Percentiles rank a stretch among this genome's conserved stretches.
phyloP scores from a whole-genome alignment of 2,113 vertebrate genomes.

The Pelusios castaneus region DNA sequence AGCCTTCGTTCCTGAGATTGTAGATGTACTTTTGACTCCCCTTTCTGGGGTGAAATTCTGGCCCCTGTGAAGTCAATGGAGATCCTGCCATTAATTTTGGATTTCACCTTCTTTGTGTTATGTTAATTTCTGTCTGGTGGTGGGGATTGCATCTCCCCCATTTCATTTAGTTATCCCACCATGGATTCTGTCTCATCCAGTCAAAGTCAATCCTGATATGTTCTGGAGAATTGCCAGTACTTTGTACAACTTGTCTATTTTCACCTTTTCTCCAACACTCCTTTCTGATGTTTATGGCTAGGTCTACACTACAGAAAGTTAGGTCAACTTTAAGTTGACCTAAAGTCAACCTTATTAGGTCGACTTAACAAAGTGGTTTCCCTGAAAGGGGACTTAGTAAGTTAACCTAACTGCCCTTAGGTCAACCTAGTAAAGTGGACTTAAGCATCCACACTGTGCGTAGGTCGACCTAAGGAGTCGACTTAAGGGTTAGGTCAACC shows the following conservation, averaged over 20 bases:
- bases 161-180: background rate
- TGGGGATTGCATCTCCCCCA: background rate
- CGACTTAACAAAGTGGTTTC: no score
- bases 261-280: background rate
- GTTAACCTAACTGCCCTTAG: no score
- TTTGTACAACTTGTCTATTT: background rate
- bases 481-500: no score
- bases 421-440: no score
- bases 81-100: conserved; percentile 18
- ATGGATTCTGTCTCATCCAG: background rate
- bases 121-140: background rate
- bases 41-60: conserved; percentile 32
- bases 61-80: conserved; percentile 1
- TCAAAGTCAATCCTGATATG: background rate
- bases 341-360: no score
- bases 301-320: no score
- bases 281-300: conserved; percentile 5
- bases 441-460: no score
- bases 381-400: no score
- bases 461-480: no score
- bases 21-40: conserved; percentile 40
- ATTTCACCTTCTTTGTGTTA: background rate
- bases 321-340: no score
- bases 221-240: conserved; percentile 33
- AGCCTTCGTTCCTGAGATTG: conserved; percentile 15